These are phyloP conservation scores for Carposina sasakii DNA, from an alignment of 1,140 invertebrate genomes.

Conservation along the genomic window DNA sequence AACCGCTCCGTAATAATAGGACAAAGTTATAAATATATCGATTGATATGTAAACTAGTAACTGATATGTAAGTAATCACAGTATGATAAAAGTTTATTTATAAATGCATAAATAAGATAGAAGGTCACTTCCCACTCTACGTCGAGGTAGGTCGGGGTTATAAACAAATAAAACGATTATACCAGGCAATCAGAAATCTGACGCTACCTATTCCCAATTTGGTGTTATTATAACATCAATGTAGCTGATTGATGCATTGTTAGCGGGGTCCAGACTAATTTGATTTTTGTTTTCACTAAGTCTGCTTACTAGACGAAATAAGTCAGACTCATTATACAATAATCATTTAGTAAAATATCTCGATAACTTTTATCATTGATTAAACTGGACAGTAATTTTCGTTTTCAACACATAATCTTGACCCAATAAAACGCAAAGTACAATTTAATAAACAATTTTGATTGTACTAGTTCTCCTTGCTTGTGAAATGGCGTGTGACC, in stretches of 20 bases:
- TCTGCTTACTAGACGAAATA: slow-evolving; percentile 30
- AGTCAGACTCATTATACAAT: too few relatives aligned
- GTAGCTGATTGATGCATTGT: slow-evolving; percentile 39
- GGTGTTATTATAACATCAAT: slow-evolving; percentile 40
- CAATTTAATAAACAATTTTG: too few relatives aligned
- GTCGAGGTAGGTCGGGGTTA: slow-evolving; percentile 42
- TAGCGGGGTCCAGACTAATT: slow-evolving; percentile 26
- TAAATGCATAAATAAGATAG: slow-evolving; percentile 52
- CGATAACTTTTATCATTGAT: too few relatives aligned
- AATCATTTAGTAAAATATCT: too few relatives aligned
- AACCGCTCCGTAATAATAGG: too few relatives aligned
- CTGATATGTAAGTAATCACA: too few relatives aligned
- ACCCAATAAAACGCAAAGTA: too few relatives aligned
- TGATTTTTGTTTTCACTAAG: slow-evolving; percentile 39
- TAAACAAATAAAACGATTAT: slow-evolving; percentile 21
- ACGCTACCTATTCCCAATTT: slow-evolving; percentile 23
- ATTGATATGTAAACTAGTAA: slow-evolving; percentile 35
- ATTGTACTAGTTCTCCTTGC: too few relatives aligned
- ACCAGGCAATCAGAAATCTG: slow-evolving; percentile 14
- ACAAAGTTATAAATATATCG: slow-evolving; percentile 42
- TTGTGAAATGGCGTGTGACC: slow-evolving; percentile 69
- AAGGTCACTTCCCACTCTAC: slow-evolving; percentile 35
- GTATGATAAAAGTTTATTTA: slow-evolving; percentile 59
- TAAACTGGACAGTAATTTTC: too few relatives aligned
- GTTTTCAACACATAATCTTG: too few relatives aligned